Evolutionary conservation across 2,888 invertebrate genomes (phyloP), one percentile per base, ranked within the genome.

Genomic region (Polydrusus tereticollis): DNA sequence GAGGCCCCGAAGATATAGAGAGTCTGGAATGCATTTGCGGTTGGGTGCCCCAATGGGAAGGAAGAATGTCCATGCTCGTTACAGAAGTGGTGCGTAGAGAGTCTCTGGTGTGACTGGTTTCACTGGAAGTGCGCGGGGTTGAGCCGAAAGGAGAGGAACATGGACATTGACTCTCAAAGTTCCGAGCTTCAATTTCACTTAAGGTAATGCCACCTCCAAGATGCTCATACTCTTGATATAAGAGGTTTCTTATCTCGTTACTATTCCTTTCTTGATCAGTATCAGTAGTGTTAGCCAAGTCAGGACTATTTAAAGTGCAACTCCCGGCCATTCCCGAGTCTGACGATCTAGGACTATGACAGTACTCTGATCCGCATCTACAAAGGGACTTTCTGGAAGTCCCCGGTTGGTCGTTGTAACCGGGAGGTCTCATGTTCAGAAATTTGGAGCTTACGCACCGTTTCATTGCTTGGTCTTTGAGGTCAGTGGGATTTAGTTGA

Each of bases 311-410:
- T 72, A 93, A 87, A 67, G 91, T 91, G 81, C 92, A 93, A 85
- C 94, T 94, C 23, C 94, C 95, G 0, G 94, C 95, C 86, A 95
- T 93, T 21, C 95, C 95, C 0, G 94, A 95, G 83, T 94, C 93
- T 14, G 95, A 94, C 6, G 92, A 93, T 74, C 93, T 87, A 0
- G 91, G 91, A 84, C 93, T 93, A 66, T 83, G 90, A 75, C 90
- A 91, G 58, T 78, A 77, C 45, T 82, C 82, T 59, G 77, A 75
- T 59, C 83, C 82, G 66, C 83, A 83, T 21, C 81, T 74, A 75
- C 83, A 84, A 67, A 78, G 78, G 4, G 78, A 78, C 23, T 74
- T 66, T 36, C 75, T 66, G 18, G 78, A 77, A 12, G 77, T 73
- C 10, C 75, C 57, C 1, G 77, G 76, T 14, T 75, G 69, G 1